Conservation (phyloP, 2,888 invertebrate species). For the Caenorhabditis plicata region DNA sequence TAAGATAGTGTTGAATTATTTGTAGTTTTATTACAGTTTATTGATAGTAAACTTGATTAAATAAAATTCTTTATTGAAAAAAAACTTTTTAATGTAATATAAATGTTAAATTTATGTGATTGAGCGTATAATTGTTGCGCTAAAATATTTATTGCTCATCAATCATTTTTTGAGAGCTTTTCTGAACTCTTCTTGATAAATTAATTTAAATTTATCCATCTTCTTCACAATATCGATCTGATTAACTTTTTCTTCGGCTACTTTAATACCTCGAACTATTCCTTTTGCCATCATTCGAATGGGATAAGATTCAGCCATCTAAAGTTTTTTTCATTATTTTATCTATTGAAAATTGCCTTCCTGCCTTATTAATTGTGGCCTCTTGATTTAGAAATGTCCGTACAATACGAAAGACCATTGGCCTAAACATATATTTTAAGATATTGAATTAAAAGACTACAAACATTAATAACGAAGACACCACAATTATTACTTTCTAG, state of each 20-base stretch:
- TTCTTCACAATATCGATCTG: slow-evolving; percentile 28
- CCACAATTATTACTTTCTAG: too few relatives aligned
- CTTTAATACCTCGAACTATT: slow-evolving; percentile 39
- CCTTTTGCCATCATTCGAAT: slow-evolving; percentile 37
- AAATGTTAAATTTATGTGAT: not conserved
- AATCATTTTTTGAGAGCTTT: slow-evolving; percentile 43
- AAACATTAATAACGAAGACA: too few relatives aligned
- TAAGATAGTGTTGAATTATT: not conserved
- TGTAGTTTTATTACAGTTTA: not conserved
- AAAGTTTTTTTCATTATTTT: not conserved
- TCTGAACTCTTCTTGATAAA: slow-evolving; percentile 43
- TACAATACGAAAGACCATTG: slow-evolving; percentile 33
- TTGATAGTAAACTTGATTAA: slow-evolving; percentile 2
- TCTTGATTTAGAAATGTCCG: slow-evolving; percentile 42
- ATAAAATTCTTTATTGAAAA: too few relatives aligned
- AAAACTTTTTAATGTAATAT: too few relatives aligned
- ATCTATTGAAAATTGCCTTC: not conserved
- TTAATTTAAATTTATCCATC: slow-evolving; percentile 25
- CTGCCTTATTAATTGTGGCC: slow-evolving; percentile 38
- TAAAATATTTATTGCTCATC: not conserved
- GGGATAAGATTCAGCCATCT: slow-evolving; percentile 41
- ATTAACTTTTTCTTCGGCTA: slow-evolving; percentile 35
- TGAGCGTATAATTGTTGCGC: not conserved
- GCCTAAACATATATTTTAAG: too few relatives aligned
- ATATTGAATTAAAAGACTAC: too few relatives aligned